Base-by-base conservation (phyloP, 2,113 vertebrate species). In the Alethe castanea region DNA sequence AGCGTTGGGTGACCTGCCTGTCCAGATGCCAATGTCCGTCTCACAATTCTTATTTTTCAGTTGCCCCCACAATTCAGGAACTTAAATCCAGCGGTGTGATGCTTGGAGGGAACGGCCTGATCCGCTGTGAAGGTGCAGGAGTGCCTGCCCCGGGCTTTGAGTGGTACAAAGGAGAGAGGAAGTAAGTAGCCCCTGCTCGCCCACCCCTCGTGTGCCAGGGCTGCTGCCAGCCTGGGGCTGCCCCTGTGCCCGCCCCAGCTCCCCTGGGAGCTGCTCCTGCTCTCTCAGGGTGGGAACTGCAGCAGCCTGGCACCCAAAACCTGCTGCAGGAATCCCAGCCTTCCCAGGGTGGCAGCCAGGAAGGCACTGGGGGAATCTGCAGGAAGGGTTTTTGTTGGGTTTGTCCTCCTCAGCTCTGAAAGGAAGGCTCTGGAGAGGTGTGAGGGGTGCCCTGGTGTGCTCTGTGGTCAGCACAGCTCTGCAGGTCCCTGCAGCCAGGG, bases 111-210 rank as follows among this genome's bases (percentile, higher is more conserved):
- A 98, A 98, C 16, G 99, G 98, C 77, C 94, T 99, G 97, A 98
- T 99, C 86, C 98, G 99, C 86, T 99, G 99, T 3, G 99, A 99
- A 97, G 99, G 99, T 71, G 98, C 99, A 65, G 99, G 99, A 81
- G 98, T 99, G 74, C 99, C 99, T 50, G 94, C 98, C 92, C 99
- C 99, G 7, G 71, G 96, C 56, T 99, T 99, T 59, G 99, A 99
- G 97, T 99, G 99, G 99, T 99, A 98, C 98, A 99, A 97, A 98
- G 99, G 99, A 87, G 99, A 99, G 90, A 99, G 99, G 98, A 99
- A 99, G 99, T 99, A 98, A 99, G 99, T 97, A 94, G 88, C 88
- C 3, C 2, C 65, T 5, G 28, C 88, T 61, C 22, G 54, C 73
- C 62, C 62, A 11, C 54, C 84, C 83, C 84, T 45, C 64, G 23